Evolutionary conservation across 2,888 invertebrate species (phyloP), one percentile per base, ranked within the genome.

Genomic region (Yponomeuta cagnagella): DNA sequence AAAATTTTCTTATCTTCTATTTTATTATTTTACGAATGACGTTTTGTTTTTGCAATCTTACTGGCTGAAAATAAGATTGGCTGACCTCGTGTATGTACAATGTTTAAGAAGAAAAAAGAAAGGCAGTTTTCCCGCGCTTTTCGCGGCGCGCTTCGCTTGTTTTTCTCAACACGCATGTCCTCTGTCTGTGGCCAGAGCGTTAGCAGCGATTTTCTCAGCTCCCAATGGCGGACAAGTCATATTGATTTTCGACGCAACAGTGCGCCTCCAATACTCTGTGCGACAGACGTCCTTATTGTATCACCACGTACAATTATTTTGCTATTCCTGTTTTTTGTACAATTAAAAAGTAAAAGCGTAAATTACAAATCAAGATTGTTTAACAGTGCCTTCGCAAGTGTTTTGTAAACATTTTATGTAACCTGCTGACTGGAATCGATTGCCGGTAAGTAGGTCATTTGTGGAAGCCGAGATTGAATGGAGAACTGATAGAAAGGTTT

Each of bases 231-330:
- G 23, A 33, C 63, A 8, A 79, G 75, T 75, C 68, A 73, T 90
- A 91, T 91, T 82, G 91, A 91, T 91, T 86, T 84, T 80, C 79
- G 77, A 80, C 79, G 82, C 83, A 82, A 82, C 83, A 84, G 81
- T 82, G 80, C 85, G 80, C 77, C 68, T 63, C 63, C 80, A 81
- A 84, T 84, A 82, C 81, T 80, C 80, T 73, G 76, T 76, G 77
- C 78, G 77, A 77, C 77, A 75, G 74, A 71, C 73, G 77, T 73
- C 74, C 77, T 75, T 74, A 77, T 77, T 76, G 76, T 84, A 85
- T 85, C 85, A 76, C 70, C 76, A 12, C 66, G 68, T 52, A 48
- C 48, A 82, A 86, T 86, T 85, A 74, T 77, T 76, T 77, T 77
- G 75, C 70, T 74, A 78, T 79, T 78, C 76, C 71, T 72, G 72